These are phyloP conservation scores for Pollenia amentaria DNA, from an alignment of 2,888 invertebrate genomes.

Conservation along the genomic window DNA sequence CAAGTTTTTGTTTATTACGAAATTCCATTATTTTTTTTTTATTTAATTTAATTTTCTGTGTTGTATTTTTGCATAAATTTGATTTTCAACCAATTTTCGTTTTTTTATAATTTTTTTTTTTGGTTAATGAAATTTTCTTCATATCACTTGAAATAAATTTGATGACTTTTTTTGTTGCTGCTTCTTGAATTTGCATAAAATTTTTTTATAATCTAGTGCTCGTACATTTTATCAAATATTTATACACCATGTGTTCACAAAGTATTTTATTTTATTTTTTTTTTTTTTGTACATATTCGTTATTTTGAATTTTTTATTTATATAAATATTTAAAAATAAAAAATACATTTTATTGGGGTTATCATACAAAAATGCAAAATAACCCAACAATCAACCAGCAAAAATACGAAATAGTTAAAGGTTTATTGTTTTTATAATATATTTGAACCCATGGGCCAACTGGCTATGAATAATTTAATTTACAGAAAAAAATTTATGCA, in stretches of 20 bases:
- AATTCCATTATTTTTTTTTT: constrained; percentile 46
- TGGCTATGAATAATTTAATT: constrained; percentile 71
- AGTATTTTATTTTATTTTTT: constrained; percentile 11
- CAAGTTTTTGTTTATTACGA: constrained; percentile 36
- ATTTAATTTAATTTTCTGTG: constrained; percentile 13
- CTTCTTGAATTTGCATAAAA: constrained; percentile 65
- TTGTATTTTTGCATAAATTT: constrained; percentile 54
- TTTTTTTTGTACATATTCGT: constrained; percentile 13
- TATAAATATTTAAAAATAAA: constrained; percentile 44
- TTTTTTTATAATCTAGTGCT: constrained; percentile 38
- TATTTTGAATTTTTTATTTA: constrained; percentile 53
- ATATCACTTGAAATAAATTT: constrained; percentile 67
- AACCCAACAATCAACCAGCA: constrained; percentile 36
- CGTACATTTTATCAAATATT: constrained; percentile 64
- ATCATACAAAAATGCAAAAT: constrained; percentile 69
- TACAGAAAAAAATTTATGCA: constrained; percentile 25
- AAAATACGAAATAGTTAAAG: constrained; percentile 58
- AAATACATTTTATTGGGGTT: constrained; percentile 71
- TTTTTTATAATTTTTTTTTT: background rate
- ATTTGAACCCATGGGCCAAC: constrained; percentile 69
- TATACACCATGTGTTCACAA: constrained; percentile 65
- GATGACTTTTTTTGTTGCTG: constrained; percentile 49
- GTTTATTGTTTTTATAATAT: constrained; percentile 70
- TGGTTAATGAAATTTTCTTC: constrained; percentile 63
- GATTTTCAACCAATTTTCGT: constrained; percentile 53